These are phyloP conservation scores for Nasonia longicornis DNA, from an alignment of 1,140 invertebrate species.

Conservation along the genomic window DNA sequence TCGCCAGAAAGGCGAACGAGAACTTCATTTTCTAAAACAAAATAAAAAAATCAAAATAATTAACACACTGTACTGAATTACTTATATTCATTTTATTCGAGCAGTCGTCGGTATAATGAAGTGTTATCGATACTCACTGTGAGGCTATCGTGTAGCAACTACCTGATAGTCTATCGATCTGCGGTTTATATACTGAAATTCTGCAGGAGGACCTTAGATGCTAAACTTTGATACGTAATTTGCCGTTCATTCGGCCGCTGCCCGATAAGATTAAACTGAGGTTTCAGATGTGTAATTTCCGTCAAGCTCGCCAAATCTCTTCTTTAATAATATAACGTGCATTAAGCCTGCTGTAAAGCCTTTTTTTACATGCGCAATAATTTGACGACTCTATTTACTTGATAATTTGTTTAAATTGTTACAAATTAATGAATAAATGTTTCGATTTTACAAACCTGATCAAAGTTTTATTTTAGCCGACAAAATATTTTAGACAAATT, in stretches of 20 bases:
- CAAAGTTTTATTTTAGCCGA: too few relatives aligned
- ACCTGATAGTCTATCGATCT: slow-evolving; percentile 33
- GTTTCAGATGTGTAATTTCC: background rate
- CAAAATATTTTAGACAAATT: too few relatives aligned
- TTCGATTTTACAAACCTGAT: too few relatives aligned
- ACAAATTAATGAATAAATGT: too few relatives aligned
- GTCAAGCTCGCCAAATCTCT: background rate
- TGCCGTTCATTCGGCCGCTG: slow-evolving; percentile 19
- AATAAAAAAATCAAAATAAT: slow-evolving; percentile 6
- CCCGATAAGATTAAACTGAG: slow-evolving; percentile 47
- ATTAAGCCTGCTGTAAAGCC: background rate
- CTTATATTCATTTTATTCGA: background rate
- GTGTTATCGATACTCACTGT: slow-evolving; percentile 45
- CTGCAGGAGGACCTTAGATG: slow-evolving; percentile 11
- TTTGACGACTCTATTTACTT: too few relatives aligned
- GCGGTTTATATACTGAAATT: slow-evolving; percentile 44
- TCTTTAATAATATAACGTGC: background rate
- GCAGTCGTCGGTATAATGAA: background rate
- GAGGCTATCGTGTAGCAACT: slow-evolving; percentile 41
- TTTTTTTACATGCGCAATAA: background rate
- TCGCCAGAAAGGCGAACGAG: slow-evolving; percentile 26
- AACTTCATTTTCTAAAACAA: slow-evolving; percentile 48
- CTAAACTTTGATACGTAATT: slow-evolving; percentile 36
- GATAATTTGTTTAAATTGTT: too few relatives aligned
- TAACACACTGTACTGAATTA: background rate